Evolutionary conservation across 2,113 vertebrate genomes (phyloP).

Genomic region (Gopherus evgoodei): DNA sequence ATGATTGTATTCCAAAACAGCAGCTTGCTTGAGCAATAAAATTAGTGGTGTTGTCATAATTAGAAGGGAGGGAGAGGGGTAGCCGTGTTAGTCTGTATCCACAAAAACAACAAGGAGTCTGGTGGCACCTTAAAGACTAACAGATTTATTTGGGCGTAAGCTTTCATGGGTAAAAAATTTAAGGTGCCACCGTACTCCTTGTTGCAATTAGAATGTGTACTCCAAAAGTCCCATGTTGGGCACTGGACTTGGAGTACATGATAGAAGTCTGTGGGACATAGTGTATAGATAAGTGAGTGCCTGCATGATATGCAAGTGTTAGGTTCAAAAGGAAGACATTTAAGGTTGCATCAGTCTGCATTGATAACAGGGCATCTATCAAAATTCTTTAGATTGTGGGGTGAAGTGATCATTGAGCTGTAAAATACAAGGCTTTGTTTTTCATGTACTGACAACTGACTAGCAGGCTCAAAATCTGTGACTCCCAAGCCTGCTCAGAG

Average conservation of each 20-base stretch:
- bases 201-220: too few species aligned
- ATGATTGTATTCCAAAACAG: not conserved
- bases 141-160: too few species aligned
- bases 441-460: not conserved
- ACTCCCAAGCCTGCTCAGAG: not conserved
- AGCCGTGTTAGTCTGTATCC: too few species aligned
- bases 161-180: too few species aligned
- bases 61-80: not conserved
- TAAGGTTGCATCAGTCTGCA: fast-evolving
- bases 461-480: not conserved
- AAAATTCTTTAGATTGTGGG: not conserved
- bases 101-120: too few species aligned
- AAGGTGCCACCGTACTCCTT: too few species aligned
- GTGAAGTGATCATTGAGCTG: not conserved
- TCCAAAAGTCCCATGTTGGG: not conserved
- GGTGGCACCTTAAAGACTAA: too few species aligned
- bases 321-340: not conserved
- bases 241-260: fast-evolving
- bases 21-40: not conserved
- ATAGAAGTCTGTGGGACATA: not conserved
- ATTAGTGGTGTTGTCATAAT: not conserved
- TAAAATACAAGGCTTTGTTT: not conserved
- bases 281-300: not conserved
- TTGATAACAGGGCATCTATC: not conserved
- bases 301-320: not conserved